phyloP scores from a whole-genome alignment of 2,888 invertebrate species.

The Rhodophaea formosa region DNA sequence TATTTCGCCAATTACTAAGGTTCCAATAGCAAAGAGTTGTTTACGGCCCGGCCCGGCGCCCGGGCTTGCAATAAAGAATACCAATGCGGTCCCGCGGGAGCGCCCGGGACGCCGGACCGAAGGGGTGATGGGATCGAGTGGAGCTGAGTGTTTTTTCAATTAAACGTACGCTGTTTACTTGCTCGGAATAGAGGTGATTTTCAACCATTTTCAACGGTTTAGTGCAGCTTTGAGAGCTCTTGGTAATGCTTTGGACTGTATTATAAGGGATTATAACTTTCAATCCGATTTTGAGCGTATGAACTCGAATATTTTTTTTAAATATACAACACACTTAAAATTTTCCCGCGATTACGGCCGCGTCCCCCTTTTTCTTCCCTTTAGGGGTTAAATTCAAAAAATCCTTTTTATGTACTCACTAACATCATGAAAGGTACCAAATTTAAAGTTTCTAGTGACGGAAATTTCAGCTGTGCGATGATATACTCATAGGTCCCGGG shows the following conservation, averaged over 20 bases:
- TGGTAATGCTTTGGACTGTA: neutral
- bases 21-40: conserved; percentile 56
- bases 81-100: conserved; percentile 55
- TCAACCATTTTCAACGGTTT: conserved; percentile 4
- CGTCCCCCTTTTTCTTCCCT: too few relatives aligned
- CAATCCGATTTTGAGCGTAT: too few relatives aligned
- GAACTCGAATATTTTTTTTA: too few relatives aligned
- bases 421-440: too few relatives aligned
- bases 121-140: neutral
- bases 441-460: too few relatives aligned
- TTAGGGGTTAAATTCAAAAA: too few relatives aligned
- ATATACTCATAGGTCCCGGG: too few relatives aligned
- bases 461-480: too few relatives aligned
- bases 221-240: conserved; percentile 2
- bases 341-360: too few relatives aligned
- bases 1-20: conserved; percentile 55
- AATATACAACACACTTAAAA: too few relatives aligned
- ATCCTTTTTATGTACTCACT: too few relatives aligned
- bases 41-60: conserved; percentile 44
- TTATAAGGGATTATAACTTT: too few relatives aligned
- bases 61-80: conserved; percentile 62
- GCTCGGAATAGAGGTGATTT: neutral
- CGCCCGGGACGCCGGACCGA: conserved; percentile 35
- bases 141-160: conserved; percentile 55
- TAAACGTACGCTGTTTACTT: conserved; percentile 34